Evolutionary conservation across 2,888 invertebrate genomes (phyloP), one percentile per base, ranked within the genome.

Genomic region (Eumerus sabulonum): DNA sequence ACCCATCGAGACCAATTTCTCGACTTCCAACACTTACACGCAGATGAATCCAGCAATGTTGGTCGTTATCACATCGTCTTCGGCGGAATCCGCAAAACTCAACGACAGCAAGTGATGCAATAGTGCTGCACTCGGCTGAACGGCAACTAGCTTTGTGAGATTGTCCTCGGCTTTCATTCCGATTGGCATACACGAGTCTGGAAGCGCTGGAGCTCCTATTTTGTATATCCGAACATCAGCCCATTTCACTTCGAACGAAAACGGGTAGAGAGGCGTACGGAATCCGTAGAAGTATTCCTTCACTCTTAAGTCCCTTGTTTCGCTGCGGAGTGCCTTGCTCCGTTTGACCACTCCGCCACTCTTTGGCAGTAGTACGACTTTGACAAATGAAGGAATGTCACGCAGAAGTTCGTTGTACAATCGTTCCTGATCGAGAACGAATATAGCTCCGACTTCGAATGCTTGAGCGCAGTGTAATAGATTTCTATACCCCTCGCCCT

Each of bases 281-380:
- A 91, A 91, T 0, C 99, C 99, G 90, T 99, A 99, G 90, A 99
- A 99, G 89, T 99, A 99, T 90, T 98, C 96, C 42, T 96, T 90
- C 5, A 98, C 94, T 54, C 95, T 91, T 57, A 92, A 91, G 89
- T 98, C 97, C 42, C 98, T 90, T 0, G 92, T 88, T 86, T 97
- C 96, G 0, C 90, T 91, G 47, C 98, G 90, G 66, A 92, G 91
- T 16, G 92, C 90, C 72, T 93, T 91, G 67, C 93, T 95, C 14
- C 98, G 90, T 87, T 97, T 97, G 0, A 98, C 98, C 5, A 98
- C 98, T 45, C 99, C 99, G 19, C 98, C 98, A 87, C 98, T 98
- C 89, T 99, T 99, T 0, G 98, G 98, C 77, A 96, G 89, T 83
- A 96, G 93, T 0, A 98, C 94, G 0, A 99, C 95, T 90, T 96